Conservation (phyloP, 2,113 vertebrate species). For the Clarias magur region DNA sequence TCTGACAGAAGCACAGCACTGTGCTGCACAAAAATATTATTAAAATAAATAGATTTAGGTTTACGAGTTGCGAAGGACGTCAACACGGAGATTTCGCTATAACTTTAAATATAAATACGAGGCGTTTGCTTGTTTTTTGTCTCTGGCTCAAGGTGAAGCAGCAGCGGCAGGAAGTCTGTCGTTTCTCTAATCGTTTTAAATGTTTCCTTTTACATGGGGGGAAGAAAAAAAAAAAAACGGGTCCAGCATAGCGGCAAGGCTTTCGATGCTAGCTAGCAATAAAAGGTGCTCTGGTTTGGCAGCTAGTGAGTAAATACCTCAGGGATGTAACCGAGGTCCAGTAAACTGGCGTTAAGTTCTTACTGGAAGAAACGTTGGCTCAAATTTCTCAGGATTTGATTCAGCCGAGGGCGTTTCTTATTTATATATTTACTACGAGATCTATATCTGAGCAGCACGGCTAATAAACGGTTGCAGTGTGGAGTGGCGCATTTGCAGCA, state of each 20-base stretch:
- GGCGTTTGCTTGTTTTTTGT: neutral
- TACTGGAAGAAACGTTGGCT: neutral
- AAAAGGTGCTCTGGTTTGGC: neutral
- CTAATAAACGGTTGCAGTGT: neutral
- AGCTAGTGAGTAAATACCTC: neutral
- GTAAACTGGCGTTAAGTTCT: neutral
- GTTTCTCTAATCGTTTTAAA: conserved; percentile 3
- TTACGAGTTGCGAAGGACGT: neutral
- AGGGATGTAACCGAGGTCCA: neutral
- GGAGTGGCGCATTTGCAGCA: neutral
- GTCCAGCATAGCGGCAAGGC: neutral
- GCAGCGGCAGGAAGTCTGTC: conserved; percentile 8
- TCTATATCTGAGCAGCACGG: neutral
- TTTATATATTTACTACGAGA: neutral
- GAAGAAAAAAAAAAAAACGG: neutral
- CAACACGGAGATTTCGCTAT: neutral
- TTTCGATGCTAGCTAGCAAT: neutral
- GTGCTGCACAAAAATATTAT: neutral
- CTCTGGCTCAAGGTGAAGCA: conserved; percentile 13
- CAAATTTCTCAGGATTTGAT: neutral
- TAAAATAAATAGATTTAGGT: neutral
- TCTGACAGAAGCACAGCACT: too few relatives aligned
- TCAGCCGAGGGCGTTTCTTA: neutral
- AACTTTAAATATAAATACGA: neutral
- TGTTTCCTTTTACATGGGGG: neutral